Evolutionary conservation across 2,113 vertebrate species (phyloP).

Genomic region (Microtus richardsoni): DNA sequence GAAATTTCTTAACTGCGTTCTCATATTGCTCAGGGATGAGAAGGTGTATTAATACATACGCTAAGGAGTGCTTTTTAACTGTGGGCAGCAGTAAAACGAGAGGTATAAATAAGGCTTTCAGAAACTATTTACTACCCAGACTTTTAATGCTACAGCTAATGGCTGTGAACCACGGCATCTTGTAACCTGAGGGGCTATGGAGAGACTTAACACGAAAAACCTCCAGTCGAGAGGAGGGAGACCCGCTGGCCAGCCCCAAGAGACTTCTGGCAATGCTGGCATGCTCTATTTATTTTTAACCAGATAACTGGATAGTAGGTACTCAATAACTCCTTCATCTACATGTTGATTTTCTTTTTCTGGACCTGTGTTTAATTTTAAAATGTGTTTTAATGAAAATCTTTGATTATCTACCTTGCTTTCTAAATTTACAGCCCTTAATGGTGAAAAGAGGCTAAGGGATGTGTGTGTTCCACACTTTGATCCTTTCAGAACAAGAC

Average conservation of each 20-base stretch:
- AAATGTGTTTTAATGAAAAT: background rate
- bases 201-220: background rate
- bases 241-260: background rate
- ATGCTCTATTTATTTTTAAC: constrained; percentile 5
- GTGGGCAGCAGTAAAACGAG: background rate
- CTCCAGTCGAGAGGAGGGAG: background rate
- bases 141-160: constrained; percentile 44
- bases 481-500: constrained; percentile 15
- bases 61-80: constrained; percentile 31
- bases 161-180: background rate
- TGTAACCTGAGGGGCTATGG: background rate
- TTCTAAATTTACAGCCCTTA: background rate
- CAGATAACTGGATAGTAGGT: background rate
- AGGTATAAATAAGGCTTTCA: constrained; percentile 9
- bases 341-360: constrained; percentile 39
- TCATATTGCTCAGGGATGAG: background rate
- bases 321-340: background rate
- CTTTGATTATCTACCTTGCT: background rate
- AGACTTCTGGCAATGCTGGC: constrained; percentile 11
- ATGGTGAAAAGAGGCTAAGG: background rate
- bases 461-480: background rate
- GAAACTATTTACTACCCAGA: background rate
- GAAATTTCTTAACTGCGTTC: background rate
- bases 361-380: constrained; percentile 18
- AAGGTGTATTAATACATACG: background rate